phyloP scores from a whole-genome alignment of 1,140 invertebrate species.

The Panonychus citri region DNA sequence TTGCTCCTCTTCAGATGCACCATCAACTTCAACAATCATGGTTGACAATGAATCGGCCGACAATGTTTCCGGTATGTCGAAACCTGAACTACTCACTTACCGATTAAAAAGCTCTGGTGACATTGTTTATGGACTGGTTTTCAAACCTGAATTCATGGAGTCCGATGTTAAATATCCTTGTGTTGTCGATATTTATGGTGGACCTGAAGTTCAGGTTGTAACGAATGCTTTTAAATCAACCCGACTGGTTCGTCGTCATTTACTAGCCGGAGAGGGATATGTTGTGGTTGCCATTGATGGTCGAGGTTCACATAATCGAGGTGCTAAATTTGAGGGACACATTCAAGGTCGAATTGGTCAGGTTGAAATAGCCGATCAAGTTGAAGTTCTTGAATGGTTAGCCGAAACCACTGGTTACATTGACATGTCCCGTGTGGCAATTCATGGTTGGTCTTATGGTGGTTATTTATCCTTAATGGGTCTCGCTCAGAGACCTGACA shows the following conservation, averaged over 20 bases:
- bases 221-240: slow-evolving; percentile 84
- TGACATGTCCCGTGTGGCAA: slow-evolving; percentile 70
- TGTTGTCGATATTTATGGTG: slow-evolving; percentile 87
- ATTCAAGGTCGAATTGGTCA: slow-evolving; percentile 71
- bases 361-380: slow-evolving; percentile 68
- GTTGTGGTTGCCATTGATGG: slow-evolving; percentile 87
- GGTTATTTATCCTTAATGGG: slow-evolving; percentile 31
- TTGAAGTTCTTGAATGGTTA: slow-evolving; percentile 74
- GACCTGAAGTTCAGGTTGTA: slow-evolving; percentile 89
- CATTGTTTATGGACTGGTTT: slow-evolving; percentile 67
- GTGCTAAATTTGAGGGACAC: slow-evolving; percentile 68
- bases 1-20: neutral
- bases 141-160: slow-evolving; percentile 56
- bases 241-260: slow-evolving; percentile 73
- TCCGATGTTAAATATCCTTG: slow-evolving; percentile 64
- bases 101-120: slow-evolving; percentile 40
- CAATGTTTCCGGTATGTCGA: slow-evolving; percentile 2
- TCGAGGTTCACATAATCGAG: slow-evolving; percentile 73
- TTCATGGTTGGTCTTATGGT: slow-evolving; percentile 95
- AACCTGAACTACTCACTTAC: slow-evolving; percentile 46
- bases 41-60: slow-evolving; percentile 5
- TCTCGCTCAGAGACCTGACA: slow-evolving; percentile 25
- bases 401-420: slow-evolving; percentile 60
- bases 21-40: neutral
- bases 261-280: slow-evolving; percentile 84